Conservation (phyloP, 2,797 vertebrate genomes). For the Melanotaenia nigrans region DNA sequence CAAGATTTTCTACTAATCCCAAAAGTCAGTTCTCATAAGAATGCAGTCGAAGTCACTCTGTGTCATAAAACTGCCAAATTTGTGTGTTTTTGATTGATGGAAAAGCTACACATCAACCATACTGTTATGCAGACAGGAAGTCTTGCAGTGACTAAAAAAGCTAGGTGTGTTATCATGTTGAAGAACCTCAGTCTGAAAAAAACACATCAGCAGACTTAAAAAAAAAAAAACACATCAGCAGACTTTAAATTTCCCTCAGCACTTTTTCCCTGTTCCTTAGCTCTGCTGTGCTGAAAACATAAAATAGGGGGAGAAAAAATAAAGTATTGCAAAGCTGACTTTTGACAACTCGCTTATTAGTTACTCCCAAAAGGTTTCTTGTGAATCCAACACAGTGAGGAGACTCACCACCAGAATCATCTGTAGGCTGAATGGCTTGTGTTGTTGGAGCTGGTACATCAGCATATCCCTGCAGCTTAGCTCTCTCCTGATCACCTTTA, state of each 20-base stretch:
- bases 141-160: conserved; percentile 6
- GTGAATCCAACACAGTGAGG: background rate
- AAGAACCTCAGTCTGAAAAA: background rate
- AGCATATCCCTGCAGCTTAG: conserved; percentile 69
- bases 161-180: conserved; percentile 6
- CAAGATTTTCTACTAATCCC: conserved; percentile 50
- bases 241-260: conserved; percentile 34
- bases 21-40: conserved; percentile 23
- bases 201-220: no score
- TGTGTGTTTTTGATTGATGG: background rate
- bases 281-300: conserved; percentile 19
- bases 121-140: background rate
- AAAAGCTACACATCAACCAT: background rate
- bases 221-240: conserved; percentile 17
- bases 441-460: conserved; percentile 75
- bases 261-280: conserved; percentile 13
- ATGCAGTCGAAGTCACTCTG: conserved; percentile 2
- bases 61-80: background rate
- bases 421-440: conserved; percentile 62
- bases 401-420: conserved; percentile 74
- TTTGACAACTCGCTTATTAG: conserved; percentile 30
- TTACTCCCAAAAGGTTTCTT: background rate
- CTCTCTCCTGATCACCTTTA: conserved; percentile 86
- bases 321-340: conserved; percentile 15
- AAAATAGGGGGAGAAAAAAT: conserved; percentile 7